Evolutionary conservation across 2,113 vertebrate genomes (phyloP), one percentile per base, ranked within the genome.

Genomic region (Hippolais icterina): DNA sequence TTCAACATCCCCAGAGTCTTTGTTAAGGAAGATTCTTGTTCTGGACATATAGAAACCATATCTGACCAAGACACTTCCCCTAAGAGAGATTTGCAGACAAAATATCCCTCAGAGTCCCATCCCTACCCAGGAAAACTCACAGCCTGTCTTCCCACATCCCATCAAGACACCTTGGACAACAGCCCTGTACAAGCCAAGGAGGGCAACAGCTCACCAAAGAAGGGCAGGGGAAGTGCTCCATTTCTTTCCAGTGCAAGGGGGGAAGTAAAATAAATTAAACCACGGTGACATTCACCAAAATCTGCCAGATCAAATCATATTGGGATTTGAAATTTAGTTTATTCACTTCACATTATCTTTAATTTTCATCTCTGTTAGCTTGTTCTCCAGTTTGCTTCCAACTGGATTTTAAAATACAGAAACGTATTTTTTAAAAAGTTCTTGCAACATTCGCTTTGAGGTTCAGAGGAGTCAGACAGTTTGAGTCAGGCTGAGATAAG

Each of bases 401-500:
- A 53, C 10, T 39, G 46, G 41, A 69, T 66, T 94, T 83, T 79
- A 61, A 94, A 85, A 72, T 79, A 91, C 18, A 77, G 81, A 85
- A 91, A 68, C 0, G 7, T 21, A 9, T 29, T 91, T 83, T 77
- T 54, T 25, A 8, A 49, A 49, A 83, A 49, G 21, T 63, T 84
- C 25, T 65, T 69, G 7, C 14, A 56, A 46, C 42, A 72, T 49
- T 4, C 33, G 65, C 53, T 96, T 85, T 91, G 9, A 87, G 61
- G 50, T 46, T 89, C 23, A 65, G 60, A 93, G 21, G 35, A 85
- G 49, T 49, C 57, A 50, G 24, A 29, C 8, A 75, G 49, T 60
- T 87, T 57, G 74, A 72, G 61, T 63, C 33, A 71, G 52, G 69
- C 29, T 80, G 24, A 94, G 84, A 93, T 87, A 96, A 96, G 65